Evolutionary conservation across 2,888 invertebrate genomes (phyloP).

Genomic region (Conops quadrifasciatus): DNA sequence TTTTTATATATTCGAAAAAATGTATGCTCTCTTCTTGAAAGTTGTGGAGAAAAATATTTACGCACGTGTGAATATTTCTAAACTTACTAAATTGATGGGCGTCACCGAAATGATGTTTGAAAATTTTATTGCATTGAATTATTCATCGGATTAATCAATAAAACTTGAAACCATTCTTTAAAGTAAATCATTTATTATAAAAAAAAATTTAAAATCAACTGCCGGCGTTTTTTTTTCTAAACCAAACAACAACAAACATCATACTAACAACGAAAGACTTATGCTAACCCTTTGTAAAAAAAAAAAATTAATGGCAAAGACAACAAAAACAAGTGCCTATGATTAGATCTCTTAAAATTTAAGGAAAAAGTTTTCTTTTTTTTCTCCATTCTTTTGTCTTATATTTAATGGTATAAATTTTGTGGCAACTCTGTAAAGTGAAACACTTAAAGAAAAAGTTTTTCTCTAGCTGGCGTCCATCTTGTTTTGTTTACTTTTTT

Average conservation of each 20-base stretch:
- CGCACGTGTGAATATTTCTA: no score
- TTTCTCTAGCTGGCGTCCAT: not conserved
- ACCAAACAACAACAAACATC: constrained; percentile 34
- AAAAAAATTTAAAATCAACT: constrained; percentile 37
- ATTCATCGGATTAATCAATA: constrained; percentile 30
- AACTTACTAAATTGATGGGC: no score
- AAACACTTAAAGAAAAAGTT: constrained; percentile 50
- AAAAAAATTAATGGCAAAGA: constrained; percentile 2
- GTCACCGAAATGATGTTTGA: no score
- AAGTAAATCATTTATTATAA: constrained; percentile 35
- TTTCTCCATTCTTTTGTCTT: constrained; percentile 32
- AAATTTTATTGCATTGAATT: constrained; percentile 27
- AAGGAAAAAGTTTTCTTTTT: constrained; percentile 35
- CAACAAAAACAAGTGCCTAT: constrained; percentile 42
- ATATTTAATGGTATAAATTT: constrained; percentile 40
- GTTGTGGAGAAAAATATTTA: no score
- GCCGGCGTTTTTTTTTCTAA: not conserved
- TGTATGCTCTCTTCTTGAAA: not conserved
- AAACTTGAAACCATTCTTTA: not conserved
- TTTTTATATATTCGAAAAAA: not conserved
- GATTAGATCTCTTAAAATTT: constrained; percentile 40
- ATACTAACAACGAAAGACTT: constrained; percentile 28
- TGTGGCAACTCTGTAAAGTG: constrained; percentile 34
- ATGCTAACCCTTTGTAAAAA: not conserved
- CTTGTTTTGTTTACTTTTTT: constrained; percentile 1